phyloP scores from a whole-genome alignment of 2,888 invertebrate genomes.

The Loripinus fragilis region DNA sequence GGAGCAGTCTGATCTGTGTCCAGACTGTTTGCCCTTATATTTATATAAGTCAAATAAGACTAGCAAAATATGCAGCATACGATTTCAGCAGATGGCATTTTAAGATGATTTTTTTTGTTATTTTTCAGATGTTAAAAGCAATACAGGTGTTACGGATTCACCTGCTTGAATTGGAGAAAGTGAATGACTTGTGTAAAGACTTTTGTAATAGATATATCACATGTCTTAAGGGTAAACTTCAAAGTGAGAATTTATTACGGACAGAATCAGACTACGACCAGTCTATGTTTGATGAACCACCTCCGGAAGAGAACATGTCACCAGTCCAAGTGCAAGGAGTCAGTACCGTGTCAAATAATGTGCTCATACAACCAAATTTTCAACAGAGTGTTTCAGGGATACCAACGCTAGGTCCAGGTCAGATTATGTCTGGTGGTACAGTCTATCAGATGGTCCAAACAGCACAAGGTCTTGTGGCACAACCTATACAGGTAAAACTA shows the following conservation, averaged over 20 bases:
- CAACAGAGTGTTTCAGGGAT: conserved; percentile 75
- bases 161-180: conserved; percentile 95
- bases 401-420: conserved; percentile 81
- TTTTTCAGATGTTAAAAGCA: conserved; percentile 91
- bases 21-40: too few relatives aligned
- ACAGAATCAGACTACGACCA: conserved; percentile 71
- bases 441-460: conserved; percentile 85
- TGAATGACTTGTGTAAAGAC: conserved; percentile 96
- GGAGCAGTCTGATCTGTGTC: too few relatives aligned
- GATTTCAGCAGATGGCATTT: too few relatives aligned
- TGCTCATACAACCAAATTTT: conserved; percentile 75
- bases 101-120: not conserved
- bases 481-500: conserved; percentile 83
- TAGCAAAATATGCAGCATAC: too few relatives aligned
- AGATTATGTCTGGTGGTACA: conserved; percentile 83
- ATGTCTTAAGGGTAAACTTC: conserved; percentile 89
- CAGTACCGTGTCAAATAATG: conserved; percentile 60
- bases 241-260: conserved; percentile 81
- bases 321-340: conserved; percentile 55
- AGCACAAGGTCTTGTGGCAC: conserved; percentile 84
- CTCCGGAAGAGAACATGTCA: conserved; percentile 47
- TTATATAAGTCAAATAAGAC: too few relatives aligned
- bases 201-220: conserved; percentile 96
- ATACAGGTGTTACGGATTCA: conserved; percentile 96
- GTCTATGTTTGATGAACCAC: conserved; percentile 69